These are phyloP conservation scores for Teleopsis dalmanni DNA, from an alignment of 1,140 invertebrate species.

Conservation along the genomic window DNA sequence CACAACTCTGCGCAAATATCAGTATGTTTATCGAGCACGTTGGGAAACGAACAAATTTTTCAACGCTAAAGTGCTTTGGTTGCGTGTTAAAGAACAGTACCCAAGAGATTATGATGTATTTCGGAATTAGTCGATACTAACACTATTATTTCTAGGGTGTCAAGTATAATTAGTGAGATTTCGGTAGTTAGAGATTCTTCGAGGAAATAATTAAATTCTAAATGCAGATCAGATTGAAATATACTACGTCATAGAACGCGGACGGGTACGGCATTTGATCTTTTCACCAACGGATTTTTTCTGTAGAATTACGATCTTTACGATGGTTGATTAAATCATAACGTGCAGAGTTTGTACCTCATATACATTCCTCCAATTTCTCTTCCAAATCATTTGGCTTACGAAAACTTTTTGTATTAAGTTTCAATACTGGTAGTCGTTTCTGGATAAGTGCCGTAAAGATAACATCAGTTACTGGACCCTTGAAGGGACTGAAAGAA, in stretches of 20 bases:
- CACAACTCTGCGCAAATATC: conserved; percentile 88
- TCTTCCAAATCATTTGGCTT: conserved; percentile 72
- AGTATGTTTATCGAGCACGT: conserved; percentile 83
- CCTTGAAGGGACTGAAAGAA: no score
- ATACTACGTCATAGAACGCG: conserved; percentile 19
- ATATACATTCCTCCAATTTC: conserved; percentile 82
- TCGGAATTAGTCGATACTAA: conserved; percentile 65
- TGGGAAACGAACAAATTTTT: conserved; percentile 91
- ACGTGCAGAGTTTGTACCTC: conserved; percentile 83
- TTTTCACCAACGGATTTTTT: conserved; percentile 73
- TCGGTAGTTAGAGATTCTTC: conserved; percentile 85
- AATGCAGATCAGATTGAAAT: conserved; percentile 26
- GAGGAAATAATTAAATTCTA: conserved; percentile 48
- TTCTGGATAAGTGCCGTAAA: no score
- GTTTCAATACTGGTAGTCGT: conserved; percentile 44
- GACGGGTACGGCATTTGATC: conserved; percentile 68
- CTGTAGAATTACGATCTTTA: conserved; percentile 56
- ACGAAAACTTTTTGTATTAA: conserved; percentile 53
- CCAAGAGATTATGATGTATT: conserved; percentile 64
- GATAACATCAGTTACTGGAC: no score
- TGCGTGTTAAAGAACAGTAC: conserved; percentile 69
- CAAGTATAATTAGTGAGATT: conserved; percentile 77
- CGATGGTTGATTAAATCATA: conserved; percentile 82
- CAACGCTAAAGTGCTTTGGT: conserved; percentile 81
- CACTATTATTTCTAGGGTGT: conserved; percentile 80